These are phyloP conservation scores for Cyanocitta stelleri DNA, from an alignment of 2,113 vertebrate genomes.

Conservation along the genomic window DNA sequence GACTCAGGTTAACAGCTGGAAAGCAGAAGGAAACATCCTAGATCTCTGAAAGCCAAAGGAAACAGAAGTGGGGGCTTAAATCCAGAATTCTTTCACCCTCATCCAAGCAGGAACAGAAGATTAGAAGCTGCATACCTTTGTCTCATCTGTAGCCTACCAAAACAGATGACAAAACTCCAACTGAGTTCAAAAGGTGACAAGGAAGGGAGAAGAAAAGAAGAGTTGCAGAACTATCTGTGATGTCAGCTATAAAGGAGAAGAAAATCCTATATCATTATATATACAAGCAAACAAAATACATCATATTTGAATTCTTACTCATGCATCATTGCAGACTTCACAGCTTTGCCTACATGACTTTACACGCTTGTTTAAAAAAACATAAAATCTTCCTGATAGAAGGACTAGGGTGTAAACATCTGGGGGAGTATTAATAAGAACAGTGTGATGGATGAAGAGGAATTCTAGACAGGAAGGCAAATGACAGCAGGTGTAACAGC, in stretches of 20 bases:
- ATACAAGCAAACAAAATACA: not conserved
- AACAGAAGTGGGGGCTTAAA: not conserved
- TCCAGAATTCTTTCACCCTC: not conserved
- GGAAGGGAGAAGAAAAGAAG: not conserved
- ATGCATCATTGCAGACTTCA: not conserved
- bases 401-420: not conserved
- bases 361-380: not conserved
- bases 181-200: not conserved
- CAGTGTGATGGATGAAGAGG: not conserved
- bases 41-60: not conserved
- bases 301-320: not conserved
- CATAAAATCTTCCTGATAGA: not conserved
- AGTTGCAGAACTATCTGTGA: not conserved
- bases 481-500: not conserved
- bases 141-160: not conserved
- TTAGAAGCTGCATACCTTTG: not conserved
- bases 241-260: not conserved
- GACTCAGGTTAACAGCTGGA: not conserved
- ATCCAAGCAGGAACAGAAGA: not conserved
- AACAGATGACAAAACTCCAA: not conserved
- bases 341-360: not conserved
- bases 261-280: not conserved
- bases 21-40: not conserved
- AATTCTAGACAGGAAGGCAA: not conserved
- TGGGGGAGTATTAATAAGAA: accelerated